A percentile compares a stretch with the other conserved stretches of the same genome.
These are phyloP conservation scores for Neotoxoptera formosana DNA, from an alignment of 1,140 invertebrate genomes.

Conservation along the genomic window DNA sequence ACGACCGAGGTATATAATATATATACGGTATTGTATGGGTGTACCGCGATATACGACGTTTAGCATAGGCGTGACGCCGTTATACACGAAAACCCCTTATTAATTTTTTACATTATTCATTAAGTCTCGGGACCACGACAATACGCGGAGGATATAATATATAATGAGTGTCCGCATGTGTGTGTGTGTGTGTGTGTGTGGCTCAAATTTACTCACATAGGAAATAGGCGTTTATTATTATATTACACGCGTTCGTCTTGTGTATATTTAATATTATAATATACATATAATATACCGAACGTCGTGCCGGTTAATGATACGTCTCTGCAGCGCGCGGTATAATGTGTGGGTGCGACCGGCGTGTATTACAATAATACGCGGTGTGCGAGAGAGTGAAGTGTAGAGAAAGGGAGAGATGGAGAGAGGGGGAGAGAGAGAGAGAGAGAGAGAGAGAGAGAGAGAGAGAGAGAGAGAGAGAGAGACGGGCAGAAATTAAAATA, in stretches of 20 bases:
- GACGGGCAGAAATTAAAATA: neutral
- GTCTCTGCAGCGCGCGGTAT: neutral
- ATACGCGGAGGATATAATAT: constrained; percentile 26
- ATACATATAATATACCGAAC: neutral
- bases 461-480: neutral
- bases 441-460: no score
- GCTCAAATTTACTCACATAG: neutral
- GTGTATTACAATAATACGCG: neutral
- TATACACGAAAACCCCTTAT: constrained; percentile 49
- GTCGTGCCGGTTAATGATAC: constrained; percentile 43
- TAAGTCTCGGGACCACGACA: constrained; percentile 32
- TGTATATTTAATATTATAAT: neutral
- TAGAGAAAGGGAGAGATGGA: neutral
- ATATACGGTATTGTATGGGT: neutral
- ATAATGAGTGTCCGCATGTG: neutral
- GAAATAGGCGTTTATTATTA: constrained; percentile 53
- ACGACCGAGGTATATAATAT: neutral
- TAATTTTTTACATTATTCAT: constrained; percentile 57
- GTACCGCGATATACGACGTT: neutral
- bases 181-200: neutral
- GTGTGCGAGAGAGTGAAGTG: neutral
- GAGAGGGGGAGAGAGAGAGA: neutral
- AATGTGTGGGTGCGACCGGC: constrained; percentile 29
- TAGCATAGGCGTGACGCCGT: constrained; percentile 45
- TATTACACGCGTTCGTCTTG: neutral